Evolutionary conservation across 2,888 invertebrate genomes (phyloP), one percentile per base, ranked within the genome.

Genomic region (Scelioninae gen. 1): DNA sequence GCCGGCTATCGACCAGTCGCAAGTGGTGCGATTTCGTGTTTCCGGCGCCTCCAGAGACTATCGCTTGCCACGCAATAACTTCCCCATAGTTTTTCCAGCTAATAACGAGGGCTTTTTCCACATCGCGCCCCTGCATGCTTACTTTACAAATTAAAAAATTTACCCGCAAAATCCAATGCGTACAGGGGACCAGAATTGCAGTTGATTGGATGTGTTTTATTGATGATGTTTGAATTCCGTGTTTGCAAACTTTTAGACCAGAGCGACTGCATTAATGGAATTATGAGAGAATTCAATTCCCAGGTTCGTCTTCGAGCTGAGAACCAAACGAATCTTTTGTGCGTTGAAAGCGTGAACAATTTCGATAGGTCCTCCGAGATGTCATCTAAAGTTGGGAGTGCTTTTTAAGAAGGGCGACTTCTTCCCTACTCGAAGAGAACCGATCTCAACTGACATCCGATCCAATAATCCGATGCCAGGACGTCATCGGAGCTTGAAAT

Each of bases 1-100:
- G 92, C 92, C 92, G 91, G 91, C 90, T 92, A 92, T 92, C 92
- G 92, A 92, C 91, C 92, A 92, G 15, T 45, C 60, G 9, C 43
- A 68, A 68, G 55, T 66, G 72, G 31, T 68, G 47, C 66, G 72
- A 72, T 66, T 66, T 79, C 72, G 72, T 53, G 53, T 71, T 79
- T 66, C 51, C 66, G 47, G 63, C 62, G 71, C 65, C 76, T 68
- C 68, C 40, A 45, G 68, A 68, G 76, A 56, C 68, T 45, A 60
- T 16, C 66, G 53, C 49, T 29, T 15, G 56, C 40, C 60, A 43
- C 31, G 62, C 68, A 32, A 63, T 69, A 62, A 53, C 55, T 47
- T 10, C 43, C 8, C 16, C 58, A 32, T 34, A 8, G 47, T 15
- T 77, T 32, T 51, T 13, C 66, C 10, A 47, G 15, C 55, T 51